Percentiles rank a stretch among this genome's conserved stretches.
These are phyloP conservation scores for Plusia festucae DNA, from an alignment of 2,888 invertebrate genomes.

Conservation along the genomic window DNA sequence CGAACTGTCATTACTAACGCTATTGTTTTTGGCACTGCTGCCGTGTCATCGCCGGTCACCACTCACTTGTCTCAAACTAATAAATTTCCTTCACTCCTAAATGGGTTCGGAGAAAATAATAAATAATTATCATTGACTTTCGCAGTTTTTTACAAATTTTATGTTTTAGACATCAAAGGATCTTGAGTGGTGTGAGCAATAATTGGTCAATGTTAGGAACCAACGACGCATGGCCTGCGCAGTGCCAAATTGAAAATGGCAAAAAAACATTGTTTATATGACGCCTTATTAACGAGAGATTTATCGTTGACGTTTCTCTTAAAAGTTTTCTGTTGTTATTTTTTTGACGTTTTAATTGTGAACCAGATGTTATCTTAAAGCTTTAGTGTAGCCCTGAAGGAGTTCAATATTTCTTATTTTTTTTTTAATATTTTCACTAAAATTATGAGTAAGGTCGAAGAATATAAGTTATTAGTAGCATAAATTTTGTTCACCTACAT, in stretches of 20 bases:
- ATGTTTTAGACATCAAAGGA: slow-evolving; percentile 74
- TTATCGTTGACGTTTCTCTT: slow-evolving; percentile 74
- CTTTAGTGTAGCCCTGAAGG: slow-evolving; percentile 24
- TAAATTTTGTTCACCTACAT: neutral
- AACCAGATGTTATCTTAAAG: slow-evolving; percentile 48
- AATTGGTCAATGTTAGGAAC: slow-evolving; percentile 73
- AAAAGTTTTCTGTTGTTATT: slow-evolving; percentile 66
- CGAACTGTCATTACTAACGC: slow-evolving; percentile 29
- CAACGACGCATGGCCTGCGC: slow-evolving; percentile 67
- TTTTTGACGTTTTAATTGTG: slow-evolving; percentile 56
- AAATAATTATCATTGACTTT: slow-evolving; percentile 61
- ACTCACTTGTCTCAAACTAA: slow-evolving; percentile 51
- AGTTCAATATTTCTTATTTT: slow-evolving; percentile 14
- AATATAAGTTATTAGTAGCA: neutral
- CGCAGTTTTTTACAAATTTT: slow-evolving; percentile 67
- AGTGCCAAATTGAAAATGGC: slow-evolving; percentile 80
- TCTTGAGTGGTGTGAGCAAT: slow-evolving; percentile 70
- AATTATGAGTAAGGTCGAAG: neutral
- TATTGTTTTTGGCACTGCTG: slow-evolving; percentile 59
- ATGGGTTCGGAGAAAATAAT: slow-evolving; percentile 64
- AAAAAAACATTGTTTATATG: slow-evolving; percentile 79
- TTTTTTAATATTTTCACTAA: neutral
- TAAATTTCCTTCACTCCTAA: slow-evolving; percentile 56
- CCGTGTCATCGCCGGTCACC: slow-evolving; percentile 51
- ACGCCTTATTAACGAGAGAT: slow-evolving; percentile 82